Evolutionary conservation across 37 sponge, comb jelly and placozoan species (phyloP).

Genomic region (Halisarca cf. caerulea): DNA sequence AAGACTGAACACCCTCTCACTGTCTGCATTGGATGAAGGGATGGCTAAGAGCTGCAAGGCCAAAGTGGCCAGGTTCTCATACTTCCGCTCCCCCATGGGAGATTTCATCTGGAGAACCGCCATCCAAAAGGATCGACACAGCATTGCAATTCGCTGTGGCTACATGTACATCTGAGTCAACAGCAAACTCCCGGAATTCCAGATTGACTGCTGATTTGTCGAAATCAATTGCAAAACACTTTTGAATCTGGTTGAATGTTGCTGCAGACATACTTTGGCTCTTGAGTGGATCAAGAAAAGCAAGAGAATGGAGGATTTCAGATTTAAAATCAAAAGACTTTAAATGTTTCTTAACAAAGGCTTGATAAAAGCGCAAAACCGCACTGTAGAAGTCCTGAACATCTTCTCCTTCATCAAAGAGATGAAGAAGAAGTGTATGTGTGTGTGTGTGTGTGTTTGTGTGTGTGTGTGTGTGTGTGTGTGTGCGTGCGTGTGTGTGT

Average conservation of each 20-base stretch:
- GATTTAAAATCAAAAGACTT: constrained; percentile 40
- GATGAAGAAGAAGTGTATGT: neutral
- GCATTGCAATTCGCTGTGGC: constrained; percentile 18
- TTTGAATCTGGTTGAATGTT: neutral
- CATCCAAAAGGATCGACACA: constrained; percentile 26
- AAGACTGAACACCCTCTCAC: constrained; percentile 39
- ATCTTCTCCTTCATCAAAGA: neutral
- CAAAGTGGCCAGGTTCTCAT: constrained; percentile 22
- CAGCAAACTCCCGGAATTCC: neutral
- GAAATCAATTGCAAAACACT: neutral
- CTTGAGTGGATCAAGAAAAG: neutral
- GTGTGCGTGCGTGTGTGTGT: no score
- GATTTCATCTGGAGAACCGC: constrained; percentile 29
- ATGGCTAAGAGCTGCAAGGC: constrained; percentile 31
- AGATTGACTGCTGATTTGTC: neutral
- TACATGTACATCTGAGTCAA: neutral
- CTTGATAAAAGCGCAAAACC: neutral
- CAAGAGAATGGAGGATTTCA: neutral
- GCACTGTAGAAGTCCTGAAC: neutral
- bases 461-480: no score
- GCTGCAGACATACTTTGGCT: neutral
- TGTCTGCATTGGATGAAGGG: constrained; percentile 32
- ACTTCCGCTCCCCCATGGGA: constrained; percentile 47
- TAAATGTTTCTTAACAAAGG: constrained; percentile 6
- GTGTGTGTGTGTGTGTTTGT: no score